A percentile compares a stretch with the other conserved stretches of the same genome.
phyloP scores from a whole-genome alignment of 2,113 vertebrate species.

The Periophthalmus modestus region DNA sequence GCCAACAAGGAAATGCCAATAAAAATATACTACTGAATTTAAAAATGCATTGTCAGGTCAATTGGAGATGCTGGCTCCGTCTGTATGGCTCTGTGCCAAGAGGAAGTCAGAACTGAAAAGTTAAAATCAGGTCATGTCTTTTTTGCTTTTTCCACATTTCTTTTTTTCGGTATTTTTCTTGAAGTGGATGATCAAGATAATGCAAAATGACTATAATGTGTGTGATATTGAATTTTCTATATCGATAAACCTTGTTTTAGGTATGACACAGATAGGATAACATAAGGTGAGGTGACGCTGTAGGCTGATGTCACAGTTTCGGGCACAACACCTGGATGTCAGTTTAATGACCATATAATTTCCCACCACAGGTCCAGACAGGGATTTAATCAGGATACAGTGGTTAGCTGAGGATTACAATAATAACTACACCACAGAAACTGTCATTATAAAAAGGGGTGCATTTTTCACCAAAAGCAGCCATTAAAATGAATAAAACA shows the following conservation, averaged over 20 bases:
- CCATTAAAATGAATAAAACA: neutral
- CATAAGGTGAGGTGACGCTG: neutral
- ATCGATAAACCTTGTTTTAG: neutral
- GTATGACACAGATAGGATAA: neutral
- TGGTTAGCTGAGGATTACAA: conserved; percentile 19
- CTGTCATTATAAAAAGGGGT: conserved; percentile 36
- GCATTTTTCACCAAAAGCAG: conserved; percentile 16
- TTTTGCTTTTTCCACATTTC: neutral
- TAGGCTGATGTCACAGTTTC: conserved; percentile 10
- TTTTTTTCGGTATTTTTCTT: neutral
- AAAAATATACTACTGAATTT: neutral
- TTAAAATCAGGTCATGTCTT: neutral
- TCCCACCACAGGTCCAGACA: conserved; percentile 39
- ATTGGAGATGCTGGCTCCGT: neutral
- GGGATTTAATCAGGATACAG: conserved; percentile 26
- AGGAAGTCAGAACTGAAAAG: neutral
- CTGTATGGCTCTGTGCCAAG: neutral
- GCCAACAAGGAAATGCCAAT: neutral
- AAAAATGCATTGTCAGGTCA: neutral
- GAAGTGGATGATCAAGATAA: neutral
- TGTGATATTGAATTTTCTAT: neutral
- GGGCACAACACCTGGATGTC: conserved; percentile 33
- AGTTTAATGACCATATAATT: conserved; percentile 34
- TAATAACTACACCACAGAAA: conserved; percentile 13
- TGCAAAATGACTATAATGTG: neutral